Evolutionary conservation across 2,797 vertebrate species (phyloP).

Genomic region (Micropoecilia bifurca): DNA sequence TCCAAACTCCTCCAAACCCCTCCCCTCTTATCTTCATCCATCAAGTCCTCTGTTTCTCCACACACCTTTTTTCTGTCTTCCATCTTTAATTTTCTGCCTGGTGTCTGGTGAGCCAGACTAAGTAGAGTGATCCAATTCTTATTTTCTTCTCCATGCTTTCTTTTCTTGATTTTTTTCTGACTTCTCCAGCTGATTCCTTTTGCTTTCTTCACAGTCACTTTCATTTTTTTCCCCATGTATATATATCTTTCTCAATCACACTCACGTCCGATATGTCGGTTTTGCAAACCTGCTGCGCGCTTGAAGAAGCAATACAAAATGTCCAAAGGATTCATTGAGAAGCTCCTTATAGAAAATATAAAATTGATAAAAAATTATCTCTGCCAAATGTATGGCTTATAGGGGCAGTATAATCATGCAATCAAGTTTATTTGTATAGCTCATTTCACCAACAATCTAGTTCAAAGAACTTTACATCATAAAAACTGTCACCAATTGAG

Average conservation of each 20-base stretch:
- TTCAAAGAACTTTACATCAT: no score
- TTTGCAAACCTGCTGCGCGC: conserved; percentile 10
- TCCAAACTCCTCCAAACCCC: conserved; percentile 33
- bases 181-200: background rate
- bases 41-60: conserved; percentile 33
- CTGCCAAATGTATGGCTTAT: conserved; percentile 39
- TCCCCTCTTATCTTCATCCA: conserved; percentile 27
- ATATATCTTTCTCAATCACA: background rate
- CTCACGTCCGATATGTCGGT: background rate
- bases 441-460: no score
- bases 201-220: background rate
- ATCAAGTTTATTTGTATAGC: no score
- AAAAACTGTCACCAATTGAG: no score
- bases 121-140: background rate
- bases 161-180: background rate
- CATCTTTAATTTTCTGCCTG: conserved; percentile 26
- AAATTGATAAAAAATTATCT: conserved; percentile 48
- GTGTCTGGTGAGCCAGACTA: conserved; percentile 39
- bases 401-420: no score
- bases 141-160: background rate
- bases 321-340: conserved; percentile 10
- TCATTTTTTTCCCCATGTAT: background rate
- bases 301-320: conserved; percentile 1
- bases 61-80: conserved; percentile 24
- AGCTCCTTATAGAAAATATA: conserved; percentile 38